These are phyloP conservation scores for Spicauda simplicius DNA, from an alignment of 2,888 invertebrate genomes.

Conservation along the genomic window DNA sequence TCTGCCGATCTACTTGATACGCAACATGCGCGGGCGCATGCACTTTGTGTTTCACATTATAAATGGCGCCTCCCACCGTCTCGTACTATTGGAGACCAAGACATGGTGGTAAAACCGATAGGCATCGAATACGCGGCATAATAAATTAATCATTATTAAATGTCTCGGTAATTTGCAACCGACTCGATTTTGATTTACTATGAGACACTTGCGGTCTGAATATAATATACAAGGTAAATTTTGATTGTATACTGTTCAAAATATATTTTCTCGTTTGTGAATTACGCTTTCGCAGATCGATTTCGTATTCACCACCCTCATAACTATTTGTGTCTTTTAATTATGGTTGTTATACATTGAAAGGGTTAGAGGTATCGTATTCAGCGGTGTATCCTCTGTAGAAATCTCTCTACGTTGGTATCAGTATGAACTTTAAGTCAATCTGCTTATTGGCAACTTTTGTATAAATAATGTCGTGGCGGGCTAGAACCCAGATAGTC, in stretches of 20 bases:
- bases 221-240: background rate
- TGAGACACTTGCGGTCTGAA: background rate
- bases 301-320: too few species aligned
- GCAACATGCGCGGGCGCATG: conserved; percentile 58
- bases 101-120: conserved; percentile 48
- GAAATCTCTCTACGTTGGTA: too few species aligned
- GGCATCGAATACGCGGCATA: conserved; percentile 47
- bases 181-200: conserved; percentile 21
- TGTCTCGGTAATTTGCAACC: conserved; percentile 37
- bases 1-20: conserved; percentile 59
- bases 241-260: background rate
- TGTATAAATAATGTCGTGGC: too few species aligned
- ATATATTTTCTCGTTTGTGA: too few species aligned
- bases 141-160: conserved; percentile 41
- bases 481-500: too few species aligned
- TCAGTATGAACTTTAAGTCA: too few species aligned
- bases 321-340: too few species aligned
- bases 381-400: too few species aligned
- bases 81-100: conserved; percentile 52
- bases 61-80: conserved; percentile 69
- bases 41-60: conserved; percentile 61
- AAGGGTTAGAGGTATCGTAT: too few species aligned
- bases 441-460: too few species aligned
- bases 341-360: too few species aligned
- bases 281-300: too few species aligned